Evolutionary conservation across 2,888 invertebrate species (phyloP), one percentile per base, ranked within the genome.

Genomic region (Drosophila diplacantha): DNA sequence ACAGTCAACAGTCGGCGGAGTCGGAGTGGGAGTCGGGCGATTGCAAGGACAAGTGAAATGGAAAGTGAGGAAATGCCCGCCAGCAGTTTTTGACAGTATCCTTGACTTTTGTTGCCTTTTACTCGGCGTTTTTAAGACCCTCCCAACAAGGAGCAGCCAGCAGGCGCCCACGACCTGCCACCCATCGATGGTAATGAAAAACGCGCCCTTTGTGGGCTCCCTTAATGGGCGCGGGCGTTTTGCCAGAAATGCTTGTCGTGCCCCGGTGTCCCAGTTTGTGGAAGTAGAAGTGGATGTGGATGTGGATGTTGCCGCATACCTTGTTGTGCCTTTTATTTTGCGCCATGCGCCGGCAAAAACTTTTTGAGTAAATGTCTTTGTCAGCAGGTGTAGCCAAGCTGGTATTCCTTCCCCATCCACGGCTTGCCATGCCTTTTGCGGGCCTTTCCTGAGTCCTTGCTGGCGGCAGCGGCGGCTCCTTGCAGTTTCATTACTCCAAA

Each of bases 281-380:
- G 49, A 60, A 67, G 54, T 59, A 61, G 65, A 32, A 62, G 55
- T 47, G 58, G 39, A 50, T 72, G 66, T 43, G 44, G 44, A 44
- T 60, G 56, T 43, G 44, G 44, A 44, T 60, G 56, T 39, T 53
- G 58, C 58, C 58, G 59, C 61, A 64, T 64, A 65, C 64, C 65
- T 56, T 65, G 65, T 65, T 66, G 49, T 60, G 60, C 69, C 71
- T 75, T 69, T 73, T 78, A 69, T 76, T 80, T 80, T 77, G 59
- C 56, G 73, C 76, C 62, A 18, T 55, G 65, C 55, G 72, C 65
- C 71, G 57, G 43, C 54, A 51, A 83, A 57, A 77, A 83, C 69
- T 83, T 80, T 80, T 83, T 80, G 80, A 83, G 80, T 83, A 83
- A 80, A 80, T 80, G 80, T 80, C 80, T 80, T 80, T 80, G 80